These are phyloP conservation scores for Polypedilum pembai DNA, from an alignment of 1,140 invertebrate species.

Conservation along the genomic window DNA sequence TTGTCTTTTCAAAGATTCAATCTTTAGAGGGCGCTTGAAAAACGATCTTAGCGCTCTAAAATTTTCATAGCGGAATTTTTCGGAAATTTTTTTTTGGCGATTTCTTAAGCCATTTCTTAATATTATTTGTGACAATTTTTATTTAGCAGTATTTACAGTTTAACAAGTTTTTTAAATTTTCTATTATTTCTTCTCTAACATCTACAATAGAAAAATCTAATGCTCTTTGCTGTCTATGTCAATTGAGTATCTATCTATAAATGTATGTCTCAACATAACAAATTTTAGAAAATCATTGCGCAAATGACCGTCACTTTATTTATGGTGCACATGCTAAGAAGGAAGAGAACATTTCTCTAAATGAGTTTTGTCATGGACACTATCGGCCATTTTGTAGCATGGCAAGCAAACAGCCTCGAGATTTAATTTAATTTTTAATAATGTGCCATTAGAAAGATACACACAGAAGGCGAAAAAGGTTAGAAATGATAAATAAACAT, in stretches of 20 bases:
- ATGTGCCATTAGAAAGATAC: neutral
- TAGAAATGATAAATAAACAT: neutral
- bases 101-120: too few relatives aligned
- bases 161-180: too few relatives aligned
- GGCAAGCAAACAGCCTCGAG: neutral
- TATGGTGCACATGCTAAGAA: neutral
- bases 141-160: too few relatives aligned
- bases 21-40: too few relatives aligned
- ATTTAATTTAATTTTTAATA: constrained; percentile 15
- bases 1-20: too few relatives aligned
- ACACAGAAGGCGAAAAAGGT: neutral
- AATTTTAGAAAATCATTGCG: constrained; percentile 6
- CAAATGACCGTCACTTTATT: constrained; percentile 8
- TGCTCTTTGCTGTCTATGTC: neutral
- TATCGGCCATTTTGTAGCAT: neutral
- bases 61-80: too few relatives aligned
- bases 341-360: constrained; percentile 1
- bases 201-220: neutral
- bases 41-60: too few relatives aligned
- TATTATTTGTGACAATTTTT: too few relatives aligned
- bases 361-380: neutral
- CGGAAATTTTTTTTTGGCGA: too few relatives aligned
- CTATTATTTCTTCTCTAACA: too few relatives aligned
- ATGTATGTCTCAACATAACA: neutral
- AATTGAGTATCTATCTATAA: neutral